A percentile compares a stretch with the other conserved stretches of the same genome.
Evolutionary conservation across 2,113 vertebrate genomes (phyloP).

Genomic region (Anguilla japonica): DNA sequence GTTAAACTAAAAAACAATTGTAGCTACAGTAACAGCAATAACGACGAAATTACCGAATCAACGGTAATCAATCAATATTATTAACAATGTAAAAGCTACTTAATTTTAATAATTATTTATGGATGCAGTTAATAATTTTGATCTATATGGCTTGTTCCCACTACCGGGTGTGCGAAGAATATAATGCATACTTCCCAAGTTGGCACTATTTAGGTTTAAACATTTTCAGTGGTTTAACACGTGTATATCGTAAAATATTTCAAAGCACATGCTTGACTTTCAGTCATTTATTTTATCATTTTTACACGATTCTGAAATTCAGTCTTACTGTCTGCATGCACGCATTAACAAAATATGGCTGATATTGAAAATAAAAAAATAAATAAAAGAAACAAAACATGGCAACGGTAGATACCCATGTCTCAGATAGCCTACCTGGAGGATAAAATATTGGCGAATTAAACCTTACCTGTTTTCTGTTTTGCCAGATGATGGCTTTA

Average conservation of each 20-base stretch:
- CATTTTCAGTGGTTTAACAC: background rate
- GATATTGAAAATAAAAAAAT: background rate
- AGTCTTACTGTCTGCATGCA: background rate
- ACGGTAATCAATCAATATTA: background rate
- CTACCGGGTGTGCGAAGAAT: background rate
- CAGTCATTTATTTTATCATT: background rate
- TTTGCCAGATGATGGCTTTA: conserved; percentile 40
- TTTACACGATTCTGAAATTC: background rate
- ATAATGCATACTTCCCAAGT: background rate
- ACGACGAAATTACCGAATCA: no score
- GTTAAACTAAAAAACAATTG: background rate
- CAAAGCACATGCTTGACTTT: background rate
- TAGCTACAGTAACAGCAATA: no score
- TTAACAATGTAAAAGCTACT: background rate
- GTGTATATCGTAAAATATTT: no score
- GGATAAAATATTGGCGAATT: background rate
- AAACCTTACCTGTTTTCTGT: conserved; percentile 51
- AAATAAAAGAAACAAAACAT: background rate
- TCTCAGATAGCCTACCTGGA: background rate
- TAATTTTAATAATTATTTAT: background rate
- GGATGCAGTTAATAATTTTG: background rate
- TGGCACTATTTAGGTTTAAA: background rate
- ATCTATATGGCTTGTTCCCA: background rate
- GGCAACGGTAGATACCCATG: no score
- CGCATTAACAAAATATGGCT: background rate